Evolutionary conservation across 1,140 invertebrate genomes (phyloP).

Genomic region (Macrobrachium nipponense): DNA sequence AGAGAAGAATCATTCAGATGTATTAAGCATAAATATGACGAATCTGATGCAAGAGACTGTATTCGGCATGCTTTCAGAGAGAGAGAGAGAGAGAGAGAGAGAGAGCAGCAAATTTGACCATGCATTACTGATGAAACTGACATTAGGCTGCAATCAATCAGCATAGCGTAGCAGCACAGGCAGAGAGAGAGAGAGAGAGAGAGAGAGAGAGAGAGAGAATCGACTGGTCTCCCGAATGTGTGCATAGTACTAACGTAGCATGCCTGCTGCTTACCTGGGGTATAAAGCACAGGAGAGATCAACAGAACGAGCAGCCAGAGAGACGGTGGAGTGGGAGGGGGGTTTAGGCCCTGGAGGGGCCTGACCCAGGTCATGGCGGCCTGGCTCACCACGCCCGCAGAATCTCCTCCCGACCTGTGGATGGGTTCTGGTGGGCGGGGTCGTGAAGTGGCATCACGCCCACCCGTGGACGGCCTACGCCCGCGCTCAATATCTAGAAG

Average conservation of each 20-base stretch:
- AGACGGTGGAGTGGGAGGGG: conserved; percentile 17
- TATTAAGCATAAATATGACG: too few relatives aligned
- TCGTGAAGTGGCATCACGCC: conserved; percentile 27
- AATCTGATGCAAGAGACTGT: too few relatives aligned
- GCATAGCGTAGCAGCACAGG: too few relatives aligned
- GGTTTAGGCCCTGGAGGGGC: conserved; percentile 21
- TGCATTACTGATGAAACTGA: too few relatives aligned
- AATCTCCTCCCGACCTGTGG: conserved; percentile 38
- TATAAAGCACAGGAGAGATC: conserved; percentile 33
- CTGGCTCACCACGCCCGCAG: conserved; percentile 43
- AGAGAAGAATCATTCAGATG: too few relatives aligned
- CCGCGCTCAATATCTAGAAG: conserved; percentile 23
- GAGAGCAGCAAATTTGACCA: neutral
- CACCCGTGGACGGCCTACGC: conserved; percentile 32
- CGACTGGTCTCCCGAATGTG: neutral
- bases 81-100: neutral
- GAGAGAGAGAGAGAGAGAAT: neutral
- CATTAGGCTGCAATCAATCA: too few relatives aligned
- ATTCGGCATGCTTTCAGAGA: neutral
- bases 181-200: neutral
- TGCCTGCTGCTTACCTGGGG: conserved; percentile 27
- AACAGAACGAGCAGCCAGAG: conserved; percentile 30
- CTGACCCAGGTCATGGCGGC: conserved; percentile 46
- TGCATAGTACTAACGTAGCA: too few relatives aligned
- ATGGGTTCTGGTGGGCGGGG: conserved; percentile 36